Conservation (phyloP, 2,797 vertebrate genomes). For the Dallia pectoralis region DNA sequence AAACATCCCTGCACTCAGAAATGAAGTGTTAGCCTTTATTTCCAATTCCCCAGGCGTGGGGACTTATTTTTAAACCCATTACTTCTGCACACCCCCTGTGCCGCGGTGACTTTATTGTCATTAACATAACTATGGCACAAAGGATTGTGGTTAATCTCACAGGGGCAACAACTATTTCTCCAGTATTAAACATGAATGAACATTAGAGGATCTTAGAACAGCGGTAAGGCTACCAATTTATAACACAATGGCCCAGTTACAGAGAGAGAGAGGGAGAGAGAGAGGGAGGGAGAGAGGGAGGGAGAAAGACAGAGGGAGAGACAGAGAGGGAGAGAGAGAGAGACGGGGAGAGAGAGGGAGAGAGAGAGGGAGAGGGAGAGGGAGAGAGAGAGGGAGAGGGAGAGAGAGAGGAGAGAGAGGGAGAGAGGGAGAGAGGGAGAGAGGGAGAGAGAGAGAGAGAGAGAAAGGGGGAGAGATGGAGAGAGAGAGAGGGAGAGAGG, state of each 20-base stretch:
- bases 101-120: slow-evolving; percentile 26
- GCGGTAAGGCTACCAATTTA: slow-evolving; percentile 8
- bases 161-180: slow-evolving; percentile 23
- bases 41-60: slow-evolving; percentile 27
- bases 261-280: background rate
- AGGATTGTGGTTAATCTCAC: slow-evolving; percentile 17
- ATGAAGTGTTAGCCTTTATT: slow-evolving; percentile 32
- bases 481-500: too few species aligned
- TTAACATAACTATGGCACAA: slow-evolving; percentile 51
- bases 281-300: too few species aligned
- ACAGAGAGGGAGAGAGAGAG: too few species aligned
- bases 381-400: too few species aligned
- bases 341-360: too few species aligned
- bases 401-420: too few species aligned
- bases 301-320: too few species aligned
- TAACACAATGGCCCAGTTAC: background rate
- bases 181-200: slow-evolving; percentile 41
- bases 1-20: slow-evolving; percentile 17
- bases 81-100: background rate
- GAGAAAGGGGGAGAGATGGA: too few species aligned
- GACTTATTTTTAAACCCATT: slow-evolving; percentile 31
- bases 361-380: too few species aligned
- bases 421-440: too few species aligned
- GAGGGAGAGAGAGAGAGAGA: too few species aligned
- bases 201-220: slow-evolving; percentile 29